A percentile compares a stretch with the other conserved stretches of the same genome.
Conservation (phyloP, 1,140 invertebrate species). For the Ephestia elutella region DNA sequence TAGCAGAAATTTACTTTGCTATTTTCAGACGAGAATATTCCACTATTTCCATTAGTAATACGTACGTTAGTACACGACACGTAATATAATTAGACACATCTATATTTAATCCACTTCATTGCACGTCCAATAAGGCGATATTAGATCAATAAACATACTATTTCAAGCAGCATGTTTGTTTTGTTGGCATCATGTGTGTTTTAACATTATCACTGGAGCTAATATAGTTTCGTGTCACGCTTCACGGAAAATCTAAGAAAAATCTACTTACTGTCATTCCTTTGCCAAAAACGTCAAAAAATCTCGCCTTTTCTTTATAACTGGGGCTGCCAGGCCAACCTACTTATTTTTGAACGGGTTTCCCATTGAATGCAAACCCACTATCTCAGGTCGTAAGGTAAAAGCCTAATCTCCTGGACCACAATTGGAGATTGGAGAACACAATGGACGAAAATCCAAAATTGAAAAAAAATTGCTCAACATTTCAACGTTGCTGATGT, state of each 20-base stretch:
- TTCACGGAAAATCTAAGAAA: background rate
- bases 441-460: too few relatives aligned
- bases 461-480: too few relatives aligned
- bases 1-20: constrained; percentile 21
- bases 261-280: background rate
- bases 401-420: too few relatives aligned
- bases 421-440: too few relatives aligned
- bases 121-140: background rate
- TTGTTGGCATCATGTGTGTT: background rate
- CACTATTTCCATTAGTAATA: background rate
- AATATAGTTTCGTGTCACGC: background rate
- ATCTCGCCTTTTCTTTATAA: too few relatives aligned
- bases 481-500: too few relatives aligned
- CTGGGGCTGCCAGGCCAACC: too few relatives aligned
- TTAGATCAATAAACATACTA: background rate
- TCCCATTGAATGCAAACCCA: too few relatives aligned
- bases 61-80: background rate
- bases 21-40: constrained; percentile 21
- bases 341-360: too few relatives aligned
- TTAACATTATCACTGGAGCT: background rate
- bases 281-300: too few relatives aligned
- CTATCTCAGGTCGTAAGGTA: too few relatives aligned
- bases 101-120: background rate
- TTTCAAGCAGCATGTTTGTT: background rate
- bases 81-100: constrained; percentile 5